A percentile compares a stretch with the other conserved stretches of the same genome.
These are phyloP conservation scores for Zonitis immaculata DNA, from an alignment of 2,888 invertebrate species.

Conservation along the genomic window DNA sequence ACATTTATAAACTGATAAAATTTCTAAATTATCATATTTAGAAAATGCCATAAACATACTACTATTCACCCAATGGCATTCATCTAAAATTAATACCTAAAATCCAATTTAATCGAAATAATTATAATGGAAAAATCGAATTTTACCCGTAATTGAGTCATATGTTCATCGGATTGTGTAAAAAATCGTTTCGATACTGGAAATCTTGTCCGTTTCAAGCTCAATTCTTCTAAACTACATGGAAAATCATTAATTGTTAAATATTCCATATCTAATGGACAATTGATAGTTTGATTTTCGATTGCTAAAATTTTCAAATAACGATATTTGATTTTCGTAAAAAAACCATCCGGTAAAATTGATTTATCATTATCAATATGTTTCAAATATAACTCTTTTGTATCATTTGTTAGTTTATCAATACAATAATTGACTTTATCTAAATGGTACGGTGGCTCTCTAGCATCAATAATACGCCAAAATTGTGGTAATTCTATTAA, in stretches of 20 bases:
- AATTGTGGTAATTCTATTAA: slow-evolving; percentile 20
- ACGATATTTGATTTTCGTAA: slow-evolving; percentile 19
- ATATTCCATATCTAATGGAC: not conserved
- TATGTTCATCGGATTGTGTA: not conserved
- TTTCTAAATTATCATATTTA: slow-evolving; percentile 60
- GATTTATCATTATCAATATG: slow-evolving; percentile 17
- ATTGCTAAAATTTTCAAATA: slow-evolving; percentile 40
- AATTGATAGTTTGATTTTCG: slow-evolving; percentile 39
- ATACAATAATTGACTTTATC: slow-evolving; percentile 37
- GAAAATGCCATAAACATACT: slow-evolving; percentile 69
- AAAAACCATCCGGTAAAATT: slow-evolving; percentile 20
- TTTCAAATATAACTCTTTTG: not conserved
- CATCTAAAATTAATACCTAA: slow-evolving; percentile 65
- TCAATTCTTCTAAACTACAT: not conserved
- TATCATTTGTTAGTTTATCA: slow-evolving; percentile 22
- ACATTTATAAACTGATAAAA: slow-evolving; percentile 63
- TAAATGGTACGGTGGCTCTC: slow-evolving; percentile 32
- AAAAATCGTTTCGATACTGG: not conserved
- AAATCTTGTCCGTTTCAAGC: not conserved
- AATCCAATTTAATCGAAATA: slow-evolving; percentile 8
- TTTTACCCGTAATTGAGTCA: not conserved
- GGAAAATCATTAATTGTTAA: slow-evolving; percentile 2
- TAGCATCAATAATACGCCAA: slow-evolving; percentile 39
- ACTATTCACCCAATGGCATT: slow-evolving; percentile 70
- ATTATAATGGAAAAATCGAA: no score